Percentiles rank a stretch among this genome's conserved stretches.
phyloP scores from a whole-genome alignment of 2,888 invertebrate species.

The Diplazon laetatorius region DNA sequence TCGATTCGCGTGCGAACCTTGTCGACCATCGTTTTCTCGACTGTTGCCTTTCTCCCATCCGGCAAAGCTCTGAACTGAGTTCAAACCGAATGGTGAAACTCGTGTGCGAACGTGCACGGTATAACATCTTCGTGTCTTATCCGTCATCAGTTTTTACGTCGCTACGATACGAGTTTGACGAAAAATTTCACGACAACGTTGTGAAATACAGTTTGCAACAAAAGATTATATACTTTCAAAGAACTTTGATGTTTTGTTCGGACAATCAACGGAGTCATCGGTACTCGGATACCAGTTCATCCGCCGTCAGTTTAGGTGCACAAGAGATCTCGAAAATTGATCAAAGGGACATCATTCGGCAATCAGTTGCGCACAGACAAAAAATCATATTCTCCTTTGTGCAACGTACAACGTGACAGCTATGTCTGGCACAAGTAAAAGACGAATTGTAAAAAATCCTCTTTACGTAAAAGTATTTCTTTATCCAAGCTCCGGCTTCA shows the following conservation, averaged over 20 bases:
- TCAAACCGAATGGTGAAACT: slow-evolving; percentile 13
- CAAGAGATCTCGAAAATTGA: not conserved
- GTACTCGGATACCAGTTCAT: slow-evolving; percentile 14
- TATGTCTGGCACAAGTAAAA: not conserved
- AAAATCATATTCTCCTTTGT: not conserved
- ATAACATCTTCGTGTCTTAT: slow-evolving; percentile 3
- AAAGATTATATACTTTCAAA: slow-evolving; percentile 1
- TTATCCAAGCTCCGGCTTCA: not conserved
- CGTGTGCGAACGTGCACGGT: slow-evolving; percentile 1
- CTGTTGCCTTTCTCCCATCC: slow-evolving; percentile 20
- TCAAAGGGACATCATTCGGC: not conserved
- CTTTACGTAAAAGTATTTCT: not conserved
- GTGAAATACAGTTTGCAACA: not conserved
- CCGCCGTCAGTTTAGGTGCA: not conserved
- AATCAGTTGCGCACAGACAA: not conserved
- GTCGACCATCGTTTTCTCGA: slow-evolving; percentile 1
- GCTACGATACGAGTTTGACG: slow-evolving; percentile 14
- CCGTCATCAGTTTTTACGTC: slow-evolving; percentile 3
- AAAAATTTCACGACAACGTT: slow-evolving; percentile 21
- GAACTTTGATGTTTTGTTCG: slow-evolving; percentile 7
- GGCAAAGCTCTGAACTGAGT: slow-evolving; percentile 20
- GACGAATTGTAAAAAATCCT: not conserved
- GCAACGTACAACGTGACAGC: not conserved
- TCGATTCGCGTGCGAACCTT: slow-evolving; percentile 36
- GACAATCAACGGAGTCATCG: not conserved